phyloP scores from a whole-genome alignment of 2,113 vertebrate genomes.

The Galbula dea region DNA sequence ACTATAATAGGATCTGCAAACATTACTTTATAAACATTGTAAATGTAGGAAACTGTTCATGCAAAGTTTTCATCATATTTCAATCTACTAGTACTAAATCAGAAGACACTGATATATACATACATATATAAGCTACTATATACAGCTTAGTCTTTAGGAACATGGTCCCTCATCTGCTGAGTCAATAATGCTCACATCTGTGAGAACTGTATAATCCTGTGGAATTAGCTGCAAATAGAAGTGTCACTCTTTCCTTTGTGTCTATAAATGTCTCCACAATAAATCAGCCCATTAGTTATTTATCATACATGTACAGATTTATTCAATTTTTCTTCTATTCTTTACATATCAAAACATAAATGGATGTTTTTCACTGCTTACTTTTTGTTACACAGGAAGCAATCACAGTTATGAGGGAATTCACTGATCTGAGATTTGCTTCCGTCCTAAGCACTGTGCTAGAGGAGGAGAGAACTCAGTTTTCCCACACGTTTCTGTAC shows the following conservation, averaged over 20 bases:
- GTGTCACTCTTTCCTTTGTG: background rate
- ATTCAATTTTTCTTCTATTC: background rate
- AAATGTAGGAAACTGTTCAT: background rate
- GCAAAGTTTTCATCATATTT: background rate
- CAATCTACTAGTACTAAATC: background rate
- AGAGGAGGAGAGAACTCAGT: background rate
- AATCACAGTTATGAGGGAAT: background rate
- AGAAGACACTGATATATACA: background rate
- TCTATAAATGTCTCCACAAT: background rate
- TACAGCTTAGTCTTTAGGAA: background rate
- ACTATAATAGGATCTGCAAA: background rate
- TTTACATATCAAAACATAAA: background rate
- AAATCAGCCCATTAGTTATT: background rate
- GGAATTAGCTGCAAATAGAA: background rate
- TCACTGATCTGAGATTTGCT: background rate
- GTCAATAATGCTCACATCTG: background rate
- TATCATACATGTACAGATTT: background rate
- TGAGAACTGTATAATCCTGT: background rate
- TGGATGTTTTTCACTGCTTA: background rate
- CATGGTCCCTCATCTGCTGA: background rate
- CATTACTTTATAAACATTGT: background rate
- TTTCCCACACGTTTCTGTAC: background rate
- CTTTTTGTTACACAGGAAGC: background rate
- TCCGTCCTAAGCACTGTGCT: background rate
- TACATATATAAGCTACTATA: background rate